phyloP scores from a whole-genome alignment of 1,140 invertebrate genomes.

The Drosophila pallidifrons region DNA sequence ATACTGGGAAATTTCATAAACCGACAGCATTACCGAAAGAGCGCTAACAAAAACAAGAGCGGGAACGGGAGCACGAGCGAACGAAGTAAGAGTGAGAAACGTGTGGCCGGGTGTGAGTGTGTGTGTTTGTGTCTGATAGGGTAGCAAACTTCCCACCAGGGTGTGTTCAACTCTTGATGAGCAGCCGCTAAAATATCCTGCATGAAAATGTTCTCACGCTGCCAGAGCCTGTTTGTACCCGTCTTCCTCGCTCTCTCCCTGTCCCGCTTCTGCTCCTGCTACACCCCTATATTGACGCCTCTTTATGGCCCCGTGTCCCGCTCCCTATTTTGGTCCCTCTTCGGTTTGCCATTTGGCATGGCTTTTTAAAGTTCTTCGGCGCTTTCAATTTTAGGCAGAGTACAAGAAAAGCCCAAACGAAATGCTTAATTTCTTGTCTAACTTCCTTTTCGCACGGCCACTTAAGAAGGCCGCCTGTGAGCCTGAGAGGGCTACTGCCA shows the following conservation, averaged over 20 bases:
- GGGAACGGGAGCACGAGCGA: slow-evolving; percentile 5
- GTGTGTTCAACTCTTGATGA: slow-evolving; percentile 79
- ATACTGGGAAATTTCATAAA: slow-evolving; percentile 80
- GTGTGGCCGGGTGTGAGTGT: slow-evolving; percentile 11
- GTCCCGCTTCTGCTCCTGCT: slow-evolving; percentile 2
- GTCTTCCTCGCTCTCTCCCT: not conserved
- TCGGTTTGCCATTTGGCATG: slow-evolving; percentile 36
- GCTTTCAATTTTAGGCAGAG: slow-evolving; percentile 43
- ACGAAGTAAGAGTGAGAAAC: slow-evolving; percentile 9
- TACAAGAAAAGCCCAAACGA: not conserved
- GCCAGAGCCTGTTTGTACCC: slow-evolving; percentile 35
- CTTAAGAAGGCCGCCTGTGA: slow-evolving; percentile 27
- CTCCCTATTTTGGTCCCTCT: not conserved
- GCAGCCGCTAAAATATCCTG: slow-evolving; percentile 80
- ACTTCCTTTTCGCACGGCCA: slow-evolving; percentile 65
- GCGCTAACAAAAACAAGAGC: not conserved
- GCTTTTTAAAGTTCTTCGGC: slow-evolving; percentile 52
- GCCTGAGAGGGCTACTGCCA: not conserved
- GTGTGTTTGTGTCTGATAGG: slow-evolving; percentile 55
- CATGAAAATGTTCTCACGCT: slow-evolving; percentile 82
- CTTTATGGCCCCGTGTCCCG: not conserved
- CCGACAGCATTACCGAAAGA: slow-evolving; percentile 15
- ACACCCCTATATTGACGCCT: not conserved
- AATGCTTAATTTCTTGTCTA: slow-evolving; percentile 64
- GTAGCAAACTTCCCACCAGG: slow-evolving; percentile 80